A percentile compares a stretch with the other conserved stretches of the same genome.
These are phyloP conservation scores for Cercocebus atys DNA, from an alignment of 2,113 vertebrate species.

Conservation along the genomic window DNA sequence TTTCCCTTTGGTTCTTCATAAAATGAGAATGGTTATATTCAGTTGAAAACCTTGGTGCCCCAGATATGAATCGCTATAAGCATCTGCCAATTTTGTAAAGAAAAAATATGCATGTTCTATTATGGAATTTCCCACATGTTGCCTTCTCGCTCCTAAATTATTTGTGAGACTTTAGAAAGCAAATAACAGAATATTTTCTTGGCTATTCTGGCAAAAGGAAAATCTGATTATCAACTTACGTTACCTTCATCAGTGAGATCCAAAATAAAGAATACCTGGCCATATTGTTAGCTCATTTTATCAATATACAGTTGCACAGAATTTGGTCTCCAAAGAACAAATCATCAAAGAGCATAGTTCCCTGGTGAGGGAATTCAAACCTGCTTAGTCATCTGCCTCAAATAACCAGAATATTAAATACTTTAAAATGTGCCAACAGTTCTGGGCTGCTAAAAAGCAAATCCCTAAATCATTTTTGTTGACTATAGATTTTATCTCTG, in stretches of 20 bases:
- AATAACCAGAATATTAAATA: not conserved
- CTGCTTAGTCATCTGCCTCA: not conserved
- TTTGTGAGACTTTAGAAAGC: slow-evolving; percentile 19
- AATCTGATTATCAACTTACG: not conserved
- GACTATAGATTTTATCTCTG: not conserved
- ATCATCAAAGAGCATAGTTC: not conserved
- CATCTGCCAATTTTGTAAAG: not conserved
- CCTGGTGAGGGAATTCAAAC: not conserved
- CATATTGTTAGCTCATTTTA: not conserved
- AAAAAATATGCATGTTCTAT: not conserved
- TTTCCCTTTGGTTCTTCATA: not conserved
- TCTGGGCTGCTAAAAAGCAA: not conserved
- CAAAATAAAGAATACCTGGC: not conserved
- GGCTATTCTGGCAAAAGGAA: not conserved
- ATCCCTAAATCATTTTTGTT: not conserved
- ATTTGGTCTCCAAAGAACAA: not conserved
- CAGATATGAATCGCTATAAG: not conserved
- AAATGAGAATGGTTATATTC: not conserved
- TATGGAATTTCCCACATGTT: not conserved
- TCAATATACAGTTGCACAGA: not conserved
- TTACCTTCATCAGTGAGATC: not conserved
- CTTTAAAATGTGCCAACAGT: not conserved
- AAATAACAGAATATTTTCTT: not conserved
- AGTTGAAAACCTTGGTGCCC: not conserved
- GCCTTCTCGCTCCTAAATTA: not conserved